Evolutionary conservation across 2,888 invertebrate species (phyloP).

Genomic region (Latheticus oryzae): DNA sequence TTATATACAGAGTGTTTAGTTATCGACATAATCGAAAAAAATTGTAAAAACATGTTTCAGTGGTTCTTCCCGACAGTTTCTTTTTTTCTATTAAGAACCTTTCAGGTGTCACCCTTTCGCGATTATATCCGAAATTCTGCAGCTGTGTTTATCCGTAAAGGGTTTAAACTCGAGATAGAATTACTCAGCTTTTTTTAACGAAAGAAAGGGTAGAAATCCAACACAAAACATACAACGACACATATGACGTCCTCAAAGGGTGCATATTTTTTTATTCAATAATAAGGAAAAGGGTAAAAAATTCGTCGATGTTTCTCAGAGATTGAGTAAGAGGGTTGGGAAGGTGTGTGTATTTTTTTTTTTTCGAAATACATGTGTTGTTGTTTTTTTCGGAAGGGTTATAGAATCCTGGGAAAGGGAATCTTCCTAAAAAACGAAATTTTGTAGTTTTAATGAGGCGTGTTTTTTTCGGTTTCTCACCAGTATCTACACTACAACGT

Average conservation of each 20-base stretch:
- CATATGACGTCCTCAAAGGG: slow-evolving; percentile 44
- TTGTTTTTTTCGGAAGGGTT: slow-evolving; percentile 26
- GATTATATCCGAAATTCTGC: slow-evolving; percentile 45
- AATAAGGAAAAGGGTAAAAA: slow-evolving; percentile 52
- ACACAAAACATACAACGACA: slow-evolving; percentile 50
- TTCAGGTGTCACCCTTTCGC: slow-evolving; percentile 38
- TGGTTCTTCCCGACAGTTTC: too few species aligned
- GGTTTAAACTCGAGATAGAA: slow-evolving; percentile 54
- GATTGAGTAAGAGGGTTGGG: slow-evolving; percentile 33
- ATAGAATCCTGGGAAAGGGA: slow-evolving; percentile 14
- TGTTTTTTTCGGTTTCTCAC: too few species aligned
- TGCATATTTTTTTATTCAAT: slow-evolving; percentile 46
- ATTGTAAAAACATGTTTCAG: too few species aligned
- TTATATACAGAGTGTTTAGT: too few species aligned
- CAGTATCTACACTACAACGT: too few species aligned
- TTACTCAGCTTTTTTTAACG: slow-evolving; percentile 51
- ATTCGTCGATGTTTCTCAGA: slow-evolving; percentile 47
- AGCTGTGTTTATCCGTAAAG: slow-evolving; percentile 57
- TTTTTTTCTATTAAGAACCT: too few species aligned
- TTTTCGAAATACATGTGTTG: slow-evolving; percentile 29
- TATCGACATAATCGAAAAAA: too few species aligned
- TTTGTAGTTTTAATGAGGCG: slow-evolving; percentile 17
- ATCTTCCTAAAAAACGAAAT: slow-evolving; percentile 22
- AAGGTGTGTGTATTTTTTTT: too few species aligned
- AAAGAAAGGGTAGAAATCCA: slow-evolving; percentile 53